Evolutionary conservation across 1,140 invertebrate genomes (phyloP), one percentile per base, ranked within the genome.

Genomic region (Drosophila auraria): DNA sequence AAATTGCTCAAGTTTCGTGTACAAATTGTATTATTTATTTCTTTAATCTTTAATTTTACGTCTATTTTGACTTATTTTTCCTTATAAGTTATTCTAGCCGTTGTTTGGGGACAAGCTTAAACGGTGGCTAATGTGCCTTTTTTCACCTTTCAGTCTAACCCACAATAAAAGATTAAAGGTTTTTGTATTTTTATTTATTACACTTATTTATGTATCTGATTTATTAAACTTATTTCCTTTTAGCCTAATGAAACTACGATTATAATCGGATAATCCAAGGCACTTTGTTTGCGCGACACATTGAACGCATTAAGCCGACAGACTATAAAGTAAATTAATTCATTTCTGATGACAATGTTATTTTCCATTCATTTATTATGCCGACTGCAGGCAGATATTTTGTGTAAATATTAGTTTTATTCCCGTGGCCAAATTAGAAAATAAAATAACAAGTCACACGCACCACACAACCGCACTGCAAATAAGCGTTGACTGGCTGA

Each of bases 351-450:
- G 82, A 83, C 64, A 75, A 62, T 69, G 49, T 73, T 66, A 59
- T 75, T 79, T 65, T 72, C 44, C 54, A 72, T 57, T 61, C 30
- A 66, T 73, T 71, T 50, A 56, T 30, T 77, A 44, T 77, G 56
- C 44, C 38, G 57, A 69, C 36, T 69, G 40, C 57, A 63, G 54
- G 60, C 65, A 45, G 60, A 60, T 47, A 78, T 47, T 61, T 59
- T 23, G 59, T 27, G 75, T 54, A 79, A 78, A 79, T 82, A 82
- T 86, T 87, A 65, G 49, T 66, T 66, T 57, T 79, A 69, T 78
- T 58, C 68, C 59, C 50, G 64, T 77, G 66, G 54, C 57, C 64
- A 66, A 75, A 63, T 57, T 62, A 45, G 50, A 25, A 60, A 60
- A 71, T 47, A 59, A 72, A 75, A 60, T 59, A 69, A 63, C 60